phyloP scores from a whole-genome alignment of 2,888 invertebrate species.

The Hypomecis atomaria region DNA sequence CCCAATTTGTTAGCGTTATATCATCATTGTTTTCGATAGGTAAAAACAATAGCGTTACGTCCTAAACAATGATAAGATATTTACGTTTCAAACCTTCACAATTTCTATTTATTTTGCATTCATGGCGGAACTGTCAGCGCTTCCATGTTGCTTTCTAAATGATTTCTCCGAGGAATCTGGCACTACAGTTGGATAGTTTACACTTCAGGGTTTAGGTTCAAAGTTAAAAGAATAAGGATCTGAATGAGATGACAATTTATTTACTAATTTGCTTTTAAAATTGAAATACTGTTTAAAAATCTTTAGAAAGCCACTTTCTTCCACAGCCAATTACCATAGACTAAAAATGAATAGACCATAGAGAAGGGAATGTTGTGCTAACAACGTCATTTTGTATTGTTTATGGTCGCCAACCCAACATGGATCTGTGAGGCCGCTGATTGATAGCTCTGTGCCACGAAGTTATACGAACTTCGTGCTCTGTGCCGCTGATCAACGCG shows the following conservation, averaged over 20 bases:
- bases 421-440: no score
- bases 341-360: slow-evolving; percentile 28
- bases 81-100: slow-evolving; percentile 68
- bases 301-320: slow-evolving; percentile 81
- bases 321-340: slow-evolving; percentile 58
- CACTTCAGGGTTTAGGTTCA: slow-evolving; percentile 8
- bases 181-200: neutral
- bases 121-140: slow-evolving; percentile 86
- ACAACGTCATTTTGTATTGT: neutral
- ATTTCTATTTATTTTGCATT: slow-evolving; percentile 85
- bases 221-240: neutral
- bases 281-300: slow-evolving; percentile 56
- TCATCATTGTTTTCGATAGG: slow-evolving; percentile 46
- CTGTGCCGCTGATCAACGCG: no score
- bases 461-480: no score
- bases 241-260: slow-evolving; percentile 13
- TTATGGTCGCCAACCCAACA: neutral
- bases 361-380: slow-evolving; percentile 6
- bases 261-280: slow-evolving; percentile 36
- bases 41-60: slow-evolving; percentile 49
- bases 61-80: slow-evolving; percentile 49
- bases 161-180: slow-evolving; percentile 44
- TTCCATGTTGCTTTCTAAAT: slow-evolving; percentile 85
- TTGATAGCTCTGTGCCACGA: no score
- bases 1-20: slow-evolving; percentile 42